A percentile compares a stretch with the other conserved stretches of the same genome.
Evolutionary conservation across 1,140 invertebrate genomes (phyloP).

Genomic region (Spodoptera litura): DNA sequence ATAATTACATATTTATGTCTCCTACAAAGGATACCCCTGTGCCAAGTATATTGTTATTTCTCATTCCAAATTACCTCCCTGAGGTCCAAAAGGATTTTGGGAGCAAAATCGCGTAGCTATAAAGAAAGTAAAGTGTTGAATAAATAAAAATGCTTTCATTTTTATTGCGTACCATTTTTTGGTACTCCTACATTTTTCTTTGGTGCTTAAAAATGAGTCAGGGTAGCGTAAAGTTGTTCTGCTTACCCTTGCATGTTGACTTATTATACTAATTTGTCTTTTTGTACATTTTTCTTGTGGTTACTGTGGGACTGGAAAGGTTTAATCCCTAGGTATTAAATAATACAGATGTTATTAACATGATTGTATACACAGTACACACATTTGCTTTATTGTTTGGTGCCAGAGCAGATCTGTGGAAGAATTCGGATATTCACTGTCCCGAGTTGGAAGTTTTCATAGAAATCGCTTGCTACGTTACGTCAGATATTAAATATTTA

Average conservation of each 20-base stretch:
- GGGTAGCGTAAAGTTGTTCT: constrained; percentile 11
- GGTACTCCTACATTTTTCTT: constrained; percentile 41
- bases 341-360: neutral
- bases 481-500: no score
- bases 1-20: constrained; percentile 47
- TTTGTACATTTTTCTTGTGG: neutral
- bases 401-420: no score
- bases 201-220: constrained; percentile 29
- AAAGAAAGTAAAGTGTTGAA: constrained; percentile 46
- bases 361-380: neutral
- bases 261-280: constrained; percentile 39
- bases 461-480: no score
- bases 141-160: constrained; percentile 48
- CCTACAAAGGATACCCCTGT: constrained; percentile 26
- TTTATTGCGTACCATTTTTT: constrained; percentile 43
- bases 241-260: constrained; percentile 17
- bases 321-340: neutral
- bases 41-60: constrained; percentile 37
- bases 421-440: no score
- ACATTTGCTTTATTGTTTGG: no score
- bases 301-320: neutral
- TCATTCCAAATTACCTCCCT: constrained; percentile 44
- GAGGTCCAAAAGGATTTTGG: constrained; percentile 44
- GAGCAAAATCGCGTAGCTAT: constrained; percentile 41
- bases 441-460: no score